Evolutionary conservation across 1,140 invertebrate species (phyloP).

Genomic region (Drosophila jambulina): DNA sequence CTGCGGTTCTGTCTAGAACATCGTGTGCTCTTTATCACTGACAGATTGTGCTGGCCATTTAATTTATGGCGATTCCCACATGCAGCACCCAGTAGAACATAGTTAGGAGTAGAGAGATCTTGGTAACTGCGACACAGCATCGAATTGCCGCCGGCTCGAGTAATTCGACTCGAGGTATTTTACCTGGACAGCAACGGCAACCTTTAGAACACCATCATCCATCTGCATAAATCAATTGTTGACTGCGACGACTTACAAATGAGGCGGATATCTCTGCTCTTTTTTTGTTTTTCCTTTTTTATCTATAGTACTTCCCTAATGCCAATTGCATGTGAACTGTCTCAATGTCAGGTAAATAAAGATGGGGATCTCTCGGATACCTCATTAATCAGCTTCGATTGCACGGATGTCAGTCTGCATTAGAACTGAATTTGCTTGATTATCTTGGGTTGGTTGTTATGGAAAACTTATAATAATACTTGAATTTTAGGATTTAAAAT

Average conservation of each 20-base stretch:
- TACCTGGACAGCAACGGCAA: constrained; percentile 28
- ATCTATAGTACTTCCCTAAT: constrained; percentile 33
- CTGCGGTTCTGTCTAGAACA: constrained; percentile 43
- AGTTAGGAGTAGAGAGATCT: constrained; percentile 3
- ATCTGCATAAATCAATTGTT: constrained; percentile 63
- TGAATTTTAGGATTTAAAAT: not conserved
- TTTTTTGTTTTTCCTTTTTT: constrained; percentile 1
- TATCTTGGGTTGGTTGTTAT: not conserved
- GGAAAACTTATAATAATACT: not conserved
- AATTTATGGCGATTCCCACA: constrained; percentile 60
- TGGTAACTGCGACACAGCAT: constrained; percentile 37
- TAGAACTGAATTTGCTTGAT: not conserved
- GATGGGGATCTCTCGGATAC: constrained; percentile 5
- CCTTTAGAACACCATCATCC: constrained; percentile 50
- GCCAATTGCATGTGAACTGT: constrained; percentile 28
- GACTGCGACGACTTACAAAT: constrained; percentile 49
- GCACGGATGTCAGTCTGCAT: constrained; percentile 12
- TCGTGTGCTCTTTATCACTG: constrained; percentile 69
- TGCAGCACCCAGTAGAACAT: constrained; percentile 23
- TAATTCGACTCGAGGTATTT: constrained; percentile 47
- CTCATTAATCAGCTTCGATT: constrained; percentile 31
- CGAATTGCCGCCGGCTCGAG: constrained; percentile 30
- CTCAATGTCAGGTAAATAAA: constrained; percentile 25
- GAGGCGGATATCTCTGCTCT: constrained; percentile 29
- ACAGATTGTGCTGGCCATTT: constrained; percentile 58